These are phyloP conservation scores for Psittacula derbiana DNA, from an alignment of 2,797 vertebrate species.

Conservation along the genomic window DNA sequence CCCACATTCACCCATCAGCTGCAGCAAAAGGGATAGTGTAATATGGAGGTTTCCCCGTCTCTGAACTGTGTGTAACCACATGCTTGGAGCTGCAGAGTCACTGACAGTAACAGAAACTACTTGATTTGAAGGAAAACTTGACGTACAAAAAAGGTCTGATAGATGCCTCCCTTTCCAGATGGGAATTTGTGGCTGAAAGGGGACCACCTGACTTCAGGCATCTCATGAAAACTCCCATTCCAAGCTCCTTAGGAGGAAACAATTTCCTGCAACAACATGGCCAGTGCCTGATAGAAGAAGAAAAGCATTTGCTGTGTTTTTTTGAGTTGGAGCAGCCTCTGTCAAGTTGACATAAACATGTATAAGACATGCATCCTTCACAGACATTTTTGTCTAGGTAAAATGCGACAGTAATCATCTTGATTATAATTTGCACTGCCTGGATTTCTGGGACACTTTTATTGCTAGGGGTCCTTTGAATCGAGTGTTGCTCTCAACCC, in stretches of 20 bases:
- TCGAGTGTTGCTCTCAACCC: neutral
- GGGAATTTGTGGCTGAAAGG: neutral
- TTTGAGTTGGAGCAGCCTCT: neutral
- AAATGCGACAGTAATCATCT: neutral
- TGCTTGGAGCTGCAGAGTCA: neutral
- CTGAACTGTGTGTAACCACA: neutral
- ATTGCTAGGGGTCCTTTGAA: neutral
- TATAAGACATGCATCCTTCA: neutral
- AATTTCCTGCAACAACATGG: neutral
- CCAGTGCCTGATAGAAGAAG: neutral
- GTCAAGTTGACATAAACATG: neutral
- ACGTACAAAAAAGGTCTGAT: neutral
- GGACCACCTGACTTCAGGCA: neutral
- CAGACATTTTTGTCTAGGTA: neutral
- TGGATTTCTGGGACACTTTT: neutral
- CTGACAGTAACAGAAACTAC: neutral
- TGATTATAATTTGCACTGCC: neutral
- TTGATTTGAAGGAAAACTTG: neutral
- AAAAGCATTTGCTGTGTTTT: neutral
- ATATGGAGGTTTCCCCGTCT: neutral
- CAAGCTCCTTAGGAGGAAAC: neutral
- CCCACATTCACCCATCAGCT: neutral
- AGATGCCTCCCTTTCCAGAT: neutral
- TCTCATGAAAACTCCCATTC: neutral
- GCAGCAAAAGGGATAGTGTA: neutral